Base-by-base conservation (phyloP, 2,888 invertebrate species). In the Plemyria rubiginata region DNA sequence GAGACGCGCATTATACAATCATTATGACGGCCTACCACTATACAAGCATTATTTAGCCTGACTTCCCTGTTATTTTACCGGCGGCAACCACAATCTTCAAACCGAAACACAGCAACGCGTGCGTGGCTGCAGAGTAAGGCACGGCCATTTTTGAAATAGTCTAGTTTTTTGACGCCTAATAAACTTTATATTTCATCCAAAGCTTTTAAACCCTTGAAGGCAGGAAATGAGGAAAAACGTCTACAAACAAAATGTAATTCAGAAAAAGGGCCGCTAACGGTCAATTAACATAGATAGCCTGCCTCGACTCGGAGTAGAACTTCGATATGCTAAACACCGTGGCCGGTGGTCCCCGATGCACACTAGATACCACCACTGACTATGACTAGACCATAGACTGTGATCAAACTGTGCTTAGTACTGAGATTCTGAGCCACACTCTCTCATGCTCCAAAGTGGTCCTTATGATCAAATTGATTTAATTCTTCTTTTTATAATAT, bases 241-340 rank as follows among this genome's bases (percentile, higher is more conserved):
- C 49, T 57, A 67, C 67, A 76, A 76, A 72, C 70, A 69, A 76
- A 76, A 72, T 66, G 66, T 67, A 68, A 66, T 63, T 58, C 61
- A 71, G 71, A 76, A 82, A 82, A 82, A 83, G 75, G 68, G 70
- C 66, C 70, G 61, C 80, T 81, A 84, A 83, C 81, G 79, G 85
- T 81, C 81, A 80, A 85, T 85, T 83, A 82, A 74, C 83, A 81
- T 82, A 84, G 80, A 82, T 80, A 80, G 76, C 67, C 75, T 78
- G 80, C 82, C 79, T 73, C 67, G 73, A 12, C 22, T 68, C 74
- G 70, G 71, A 64, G 72, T 83, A 46, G 59, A 51, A 50, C 55
- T 43, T 45, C 57, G 60, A 65, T 65, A 65, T 65, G 60, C 60
- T 57, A 65, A 65, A 45, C 56, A 60, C 63, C 64, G 29, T 53